Evolutionary conservation across 2,888 invertebrate species (phyloP).

Genomic region (Aquatica leii): DNA sequence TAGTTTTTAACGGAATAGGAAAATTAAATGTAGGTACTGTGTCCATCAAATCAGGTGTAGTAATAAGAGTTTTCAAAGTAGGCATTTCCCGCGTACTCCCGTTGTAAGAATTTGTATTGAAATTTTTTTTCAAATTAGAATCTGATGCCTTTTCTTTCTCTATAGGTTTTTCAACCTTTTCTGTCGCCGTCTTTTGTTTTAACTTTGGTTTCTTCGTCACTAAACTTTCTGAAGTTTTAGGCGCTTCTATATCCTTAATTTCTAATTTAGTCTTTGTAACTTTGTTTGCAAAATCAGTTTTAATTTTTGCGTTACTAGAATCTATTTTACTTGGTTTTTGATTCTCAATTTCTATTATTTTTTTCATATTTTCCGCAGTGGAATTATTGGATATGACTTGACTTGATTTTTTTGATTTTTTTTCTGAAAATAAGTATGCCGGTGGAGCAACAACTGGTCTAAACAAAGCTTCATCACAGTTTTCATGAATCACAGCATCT

Average conservation of each 20-base stretch:
- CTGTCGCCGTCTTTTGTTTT: background rate
- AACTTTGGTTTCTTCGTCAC: conserved; percentile 2
- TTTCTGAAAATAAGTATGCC: conserved; percentile 52
- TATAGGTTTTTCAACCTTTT: background rate
- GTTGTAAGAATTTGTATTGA: background rate
- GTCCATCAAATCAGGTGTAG: conserved; percentile 33
- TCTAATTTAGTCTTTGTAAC: background rate
- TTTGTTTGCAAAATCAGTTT: too few species aligned
- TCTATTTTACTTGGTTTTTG: background rate
- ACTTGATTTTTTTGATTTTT: conserved; percentile 19
- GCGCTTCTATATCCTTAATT: background rate
- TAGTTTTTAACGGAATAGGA: conserved; percentile 4
- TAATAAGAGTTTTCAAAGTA: conserved; percentile 16
- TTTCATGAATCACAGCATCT: conserved; percentile 63
- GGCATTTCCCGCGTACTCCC: background rate
- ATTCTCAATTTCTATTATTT: conserved; percentile 5
- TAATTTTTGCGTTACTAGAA: background rate
- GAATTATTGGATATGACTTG: background rate
- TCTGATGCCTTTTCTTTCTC: background rate
- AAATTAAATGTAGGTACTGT: conserved; percentile 17
- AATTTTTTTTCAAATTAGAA: background rate
- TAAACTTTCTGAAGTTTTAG: background rate
- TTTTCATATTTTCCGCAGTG: conserved; percentile 16
- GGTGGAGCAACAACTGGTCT: conserved; percentile 70
- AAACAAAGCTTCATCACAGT: conserved; percentile 74